Percentiles rank a stretch among this genome's conserved stretches.
phyloP scores from a whole-genome alignment of 2,113 vertebrate genomes.

The Cyprinodon variegatus region DNA sequence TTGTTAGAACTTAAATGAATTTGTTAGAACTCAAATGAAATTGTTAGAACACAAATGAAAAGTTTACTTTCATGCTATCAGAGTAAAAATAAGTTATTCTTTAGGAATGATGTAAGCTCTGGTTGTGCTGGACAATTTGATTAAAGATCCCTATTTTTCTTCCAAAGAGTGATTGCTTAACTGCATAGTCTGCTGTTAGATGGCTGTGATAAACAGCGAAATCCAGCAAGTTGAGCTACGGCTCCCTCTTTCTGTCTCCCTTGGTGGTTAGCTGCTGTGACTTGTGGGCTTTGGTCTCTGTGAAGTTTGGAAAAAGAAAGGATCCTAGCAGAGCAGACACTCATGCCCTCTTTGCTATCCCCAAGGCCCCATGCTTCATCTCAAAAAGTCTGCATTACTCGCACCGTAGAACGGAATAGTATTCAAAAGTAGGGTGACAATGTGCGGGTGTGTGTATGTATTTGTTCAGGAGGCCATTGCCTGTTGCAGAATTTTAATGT shows the following conservation, averaged over 20 bases:
- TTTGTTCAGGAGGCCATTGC: neutral
- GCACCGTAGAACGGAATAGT: conserved; percentile 50
- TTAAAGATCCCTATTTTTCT: conserved; percentile 47
- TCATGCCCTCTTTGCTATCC: conserved; percentile 67
- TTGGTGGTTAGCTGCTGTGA: conserved; percentile 38
- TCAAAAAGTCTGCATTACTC: conserved; percentile 72
- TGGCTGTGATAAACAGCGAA: conserved; percentile 55
- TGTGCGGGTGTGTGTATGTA: conserved; percentile 21
- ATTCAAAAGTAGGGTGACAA: conserved; percentile 46
- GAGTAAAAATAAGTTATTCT: conserved; percentile 17
- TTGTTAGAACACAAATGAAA: neutral
- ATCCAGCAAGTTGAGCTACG: conserved; percentile 48
- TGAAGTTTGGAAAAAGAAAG: conserved; percentile 39
- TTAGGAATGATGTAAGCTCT: conserved; percentile 9
- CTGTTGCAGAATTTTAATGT: neutral
- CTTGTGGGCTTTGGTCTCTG: conserved; percentile 49
- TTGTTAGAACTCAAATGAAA: neutral
- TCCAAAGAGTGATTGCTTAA: conserved; percentile 35
- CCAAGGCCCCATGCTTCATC: conserved; percentile 70
- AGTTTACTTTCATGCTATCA: neutral
- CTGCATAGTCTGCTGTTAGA: conserved; percentile 39
- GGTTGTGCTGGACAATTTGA: conserved; percentile 43
- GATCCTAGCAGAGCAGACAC: conserved; percentile 63
- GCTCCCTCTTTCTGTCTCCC: conserved; percentile 46
- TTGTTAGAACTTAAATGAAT: neutral